Base-by-base conservation (phyloP, 2,797 vertebrate genomes). In the Syngnathus rostellatus region DNA sequence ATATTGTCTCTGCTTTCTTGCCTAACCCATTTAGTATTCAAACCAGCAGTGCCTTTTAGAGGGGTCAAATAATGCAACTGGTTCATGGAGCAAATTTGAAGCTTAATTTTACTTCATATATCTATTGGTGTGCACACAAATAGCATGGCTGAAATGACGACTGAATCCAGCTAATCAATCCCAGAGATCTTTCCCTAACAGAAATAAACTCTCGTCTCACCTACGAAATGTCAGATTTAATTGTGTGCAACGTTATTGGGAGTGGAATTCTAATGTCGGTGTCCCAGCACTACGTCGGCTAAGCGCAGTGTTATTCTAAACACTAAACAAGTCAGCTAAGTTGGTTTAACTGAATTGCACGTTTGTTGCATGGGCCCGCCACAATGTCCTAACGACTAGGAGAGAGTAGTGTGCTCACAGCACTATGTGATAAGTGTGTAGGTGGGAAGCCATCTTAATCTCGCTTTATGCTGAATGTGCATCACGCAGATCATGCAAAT, bases 391-490 rank as follows among this genome's bases (percentile, higher is more conserved):
- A n/a, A 21, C 23, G 40, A 62, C n/a, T 43, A 43, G 41, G 9
- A 43, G 1, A 43, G 19, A 62, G 43, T 11, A 40, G n/a, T 77
- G 63, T 66, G 61, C 23, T 65, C 5, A 37, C 14, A 37, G 25
- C 25, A 14, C 12, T 25, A 8, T 12, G 12, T 37, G 54, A 37
- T 12, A 6, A 37, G 54, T 31, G 2, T 5, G 60, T 70, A 55
- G 69, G 65, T 2, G 10, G 48, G 51, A 55, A 60, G 38, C 63
- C 66, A 72, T 76, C 69, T 70, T 75, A 72, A 76, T 65, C 67
- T 55, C 66, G 75, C 45, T 65, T 77, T 74, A 71, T 60, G 67
- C 40, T 55, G 54, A 69, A 65, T 80, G 73, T 67, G 73, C 71
- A 69, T 72, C 2, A 60, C 55, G 66, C 23, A 71, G 65, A 73